Conservation (phyloP, 2,888 invertebrate genomes). For the Caenorhabditis sp. region DNA sequence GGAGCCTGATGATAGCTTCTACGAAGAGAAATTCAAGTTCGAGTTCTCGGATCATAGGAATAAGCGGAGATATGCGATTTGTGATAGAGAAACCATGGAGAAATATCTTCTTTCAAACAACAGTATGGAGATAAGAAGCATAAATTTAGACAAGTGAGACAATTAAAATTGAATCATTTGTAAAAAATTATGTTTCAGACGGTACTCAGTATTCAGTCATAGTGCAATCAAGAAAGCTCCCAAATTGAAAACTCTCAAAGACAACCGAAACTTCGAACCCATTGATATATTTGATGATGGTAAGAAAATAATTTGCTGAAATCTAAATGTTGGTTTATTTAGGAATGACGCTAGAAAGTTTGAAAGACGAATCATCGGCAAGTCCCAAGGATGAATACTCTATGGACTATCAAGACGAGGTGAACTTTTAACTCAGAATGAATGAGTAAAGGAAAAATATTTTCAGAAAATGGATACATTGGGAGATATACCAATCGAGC, state of each 20-base stretch:
- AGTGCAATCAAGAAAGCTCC: conserved; percentile 59
- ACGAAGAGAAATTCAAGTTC: conserved; percentile 46
- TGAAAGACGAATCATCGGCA: not conserved
- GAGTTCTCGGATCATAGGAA: conserved; percentile 54
- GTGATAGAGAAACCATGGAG: conserved; percentile 51
- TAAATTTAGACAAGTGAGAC: conserved; percentile 49
- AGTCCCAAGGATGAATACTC: conserved; percentile 50
- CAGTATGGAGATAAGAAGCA: conserved; percentile 49
- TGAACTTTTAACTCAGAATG: not conserved
- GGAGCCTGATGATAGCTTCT: conserved; percentile 50
- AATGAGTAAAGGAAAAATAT: not conserved
- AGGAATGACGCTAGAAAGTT: not conserved
- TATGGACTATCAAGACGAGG: conserved; percentile 54
- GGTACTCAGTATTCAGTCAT: conserved; percentile 36
- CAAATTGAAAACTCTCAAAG: conserved; percentile 32
- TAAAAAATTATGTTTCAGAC: conserved; percentile 25
- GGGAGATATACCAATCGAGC: conserved; percentile 28
- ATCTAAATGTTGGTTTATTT: too few relatives aligned
- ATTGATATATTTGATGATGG: conserved; percentile 57
- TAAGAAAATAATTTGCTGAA: not conserved
- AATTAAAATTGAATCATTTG: not conserved
- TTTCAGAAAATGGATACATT: conserved; percentile 56
- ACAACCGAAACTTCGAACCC: conserved; percentile 45
- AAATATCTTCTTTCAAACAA: conserved; percentile 23
- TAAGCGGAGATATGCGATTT: conserved; percentile 56